Evolutionary conservation across 2,888 invertebrate genomes (phyloP), one percentile per base, ranked within the genome.

Genomic region (Microctonus aethiopoides): DNA sequence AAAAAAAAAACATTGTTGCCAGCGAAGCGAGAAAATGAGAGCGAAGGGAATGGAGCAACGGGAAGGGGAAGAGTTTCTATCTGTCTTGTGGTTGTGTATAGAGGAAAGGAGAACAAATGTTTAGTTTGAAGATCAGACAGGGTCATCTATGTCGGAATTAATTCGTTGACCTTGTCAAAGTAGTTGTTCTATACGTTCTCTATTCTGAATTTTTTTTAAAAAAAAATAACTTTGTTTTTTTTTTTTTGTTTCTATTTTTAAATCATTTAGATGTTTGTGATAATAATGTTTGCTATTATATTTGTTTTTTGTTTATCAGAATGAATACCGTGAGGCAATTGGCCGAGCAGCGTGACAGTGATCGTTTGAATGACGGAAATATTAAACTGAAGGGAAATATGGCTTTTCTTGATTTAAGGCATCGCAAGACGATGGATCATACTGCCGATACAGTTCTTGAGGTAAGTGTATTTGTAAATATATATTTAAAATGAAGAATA

Each of bases 401-500:
- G 13, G 41, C 52, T 24, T 62, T 56, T 46, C 54, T 41, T 61
- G 60, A 60, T 26, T 61, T 68, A 34, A 56, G 70, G 46, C 66
- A 62, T 24, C 70, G 61, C 16, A 39, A 60, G 52, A 54, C 22
- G 6, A 75, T 76, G 72, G 78, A 79, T 34, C 68, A 68, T 70
- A 64, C 71, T 52, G 70, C 67, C 24, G 76, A 76, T 69, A 65
- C 56, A 13, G 75, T 75, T 71, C 72, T 70, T 61, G 76, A 79
- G 75, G 79, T 79, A 72, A 70, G 16, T 57, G 22, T 36, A n/a
- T n/a, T n/a, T n/a, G n/a, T n/a, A n/a, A n/a, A n/a, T n/a, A n/a
- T n/a, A n/a, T n/a, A n/a, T n/a, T n/a, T n/a, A 22, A 39, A 41
- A 36, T 20, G 1, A 11, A 29, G 1, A 22, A 13, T 13, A 10